phyloP scores from a whole-genome alignment of 1,140 invertebrate species.

The Druon quercuslanigerum region DNA sequence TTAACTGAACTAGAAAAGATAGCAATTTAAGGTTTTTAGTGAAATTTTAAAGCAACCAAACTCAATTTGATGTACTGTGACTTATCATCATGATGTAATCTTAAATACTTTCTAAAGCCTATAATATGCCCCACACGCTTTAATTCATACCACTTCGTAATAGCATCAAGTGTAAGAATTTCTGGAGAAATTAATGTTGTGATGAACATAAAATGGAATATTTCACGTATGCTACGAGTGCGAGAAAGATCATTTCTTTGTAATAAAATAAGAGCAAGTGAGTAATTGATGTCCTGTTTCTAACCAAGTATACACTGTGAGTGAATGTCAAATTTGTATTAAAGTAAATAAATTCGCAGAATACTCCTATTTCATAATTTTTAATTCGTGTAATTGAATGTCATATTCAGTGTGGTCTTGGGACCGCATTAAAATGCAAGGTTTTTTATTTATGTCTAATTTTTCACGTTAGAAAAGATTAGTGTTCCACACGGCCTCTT shows the following conservation, averaged over 20 bases:
- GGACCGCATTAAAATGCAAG: too few relatives aligned
- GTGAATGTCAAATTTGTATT: constrained; percentile 60
- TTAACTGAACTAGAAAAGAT: not conserved
- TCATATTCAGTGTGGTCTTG: too few relatives aligned
- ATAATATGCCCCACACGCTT: not conserved
- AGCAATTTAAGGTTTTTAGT: not conserved
- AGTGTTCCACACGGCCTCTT: too few relatives aligned
- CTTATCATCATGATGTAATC: constrained; percentile 3
- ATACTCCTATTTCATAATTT: constrained; percentile 43
- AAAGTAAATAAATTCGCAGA: constrained; percentile 57
- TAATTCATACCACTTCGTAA: not conserved
- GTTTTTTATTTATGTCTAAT: too few relatives aligned
- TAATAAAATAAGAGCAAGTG: constrained; percentile 39
- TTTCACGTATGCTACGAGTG: constrained; percentile 16
- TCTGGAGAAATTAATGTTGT: constrained; percentile 10
- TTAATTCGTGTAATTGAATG: not conserved
- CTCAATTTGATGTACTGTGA: constrained; percentile 11
- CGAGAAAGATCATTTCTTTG: constrained; percentile 35
- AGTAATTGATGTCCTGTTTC: constrained; percentile 42
- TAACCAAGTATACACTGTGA: constrained; percentile 40
- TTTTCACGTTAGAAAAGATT: too few relatives aligned
- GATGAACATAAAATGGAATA: constrained; percentile 28
- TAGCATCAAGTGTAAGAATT: constrained; percentile 5
- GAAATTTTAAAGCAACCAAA: not conserved
- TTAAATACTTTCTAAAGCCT: constrained; percentile 1